Percentiles rank a stretch among this genome's conserved stretches.
Conservation (phyloP, 2,888 invertebrate genomes). For the Zootermopsis nevadensis region DNA sequence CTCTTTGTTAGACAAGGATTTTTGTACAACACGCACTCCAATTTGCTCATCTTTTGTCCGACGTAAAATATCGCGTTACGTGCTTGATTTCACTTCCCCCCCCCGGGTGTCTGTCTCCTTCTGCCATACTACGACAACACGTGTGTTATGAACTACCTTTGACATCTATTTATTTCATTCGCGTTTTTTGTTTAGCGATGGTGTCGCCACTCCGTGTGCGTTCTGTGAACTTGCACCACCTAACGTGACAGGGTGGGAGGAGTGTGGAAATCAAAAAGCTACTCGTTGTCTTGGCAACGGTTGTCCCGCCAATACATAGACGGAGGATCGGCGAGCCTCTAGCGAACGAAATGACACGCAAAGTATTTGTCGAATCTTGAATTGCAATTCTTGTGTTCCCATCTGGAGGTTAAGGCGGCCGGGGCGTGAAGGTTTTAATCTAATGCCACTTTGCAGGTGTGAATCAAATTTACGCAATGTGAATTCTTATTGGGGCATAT, state of each 20-base stretch:
- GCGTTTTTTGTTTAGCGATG: constrained; percentile 16
- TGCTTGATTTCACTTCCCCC: not conserved
- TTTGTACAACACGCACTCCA: not conserved
- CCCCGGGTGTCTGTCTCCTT: not conserved
- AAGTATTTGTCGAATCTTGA: not conserved
- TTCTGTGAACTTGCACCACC: constrained; percentile 17
- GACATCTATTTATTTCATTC: constrained; percentile 33
- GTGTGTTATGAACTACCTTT: constrained; percentile 30
- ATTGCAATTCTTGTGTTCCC: not conserved
- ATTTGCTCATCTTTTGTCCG: not conserved
- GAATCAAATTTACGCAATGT: no score
- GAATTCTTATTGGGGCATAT: no score
- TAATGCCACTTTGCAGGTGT: no score
- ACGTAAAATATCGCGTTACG: not conserved
- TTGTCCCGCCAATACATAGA: constrained; percentile 22
- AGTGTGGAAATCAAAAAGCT: constrained; percentile 36
- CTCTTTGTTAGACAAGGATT: not conserved
- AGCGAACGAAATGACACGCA: not conserved
- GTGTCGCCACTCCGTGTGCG: constrained; percentile 31
- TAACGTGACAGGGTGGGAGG: not conserved
- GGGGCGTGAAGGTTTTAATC: no score
- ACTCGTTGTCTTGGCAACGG: constrained; percentile 39
- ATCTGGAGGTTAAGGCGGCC: no score
- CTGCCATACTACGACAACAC: constrained; percentile 3
- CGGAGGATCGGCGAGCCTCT: not conserved